Base-by-base conservation (phyloP, 2,888 invertebrate genomes). In the Maniola hyperantus region DNA sequence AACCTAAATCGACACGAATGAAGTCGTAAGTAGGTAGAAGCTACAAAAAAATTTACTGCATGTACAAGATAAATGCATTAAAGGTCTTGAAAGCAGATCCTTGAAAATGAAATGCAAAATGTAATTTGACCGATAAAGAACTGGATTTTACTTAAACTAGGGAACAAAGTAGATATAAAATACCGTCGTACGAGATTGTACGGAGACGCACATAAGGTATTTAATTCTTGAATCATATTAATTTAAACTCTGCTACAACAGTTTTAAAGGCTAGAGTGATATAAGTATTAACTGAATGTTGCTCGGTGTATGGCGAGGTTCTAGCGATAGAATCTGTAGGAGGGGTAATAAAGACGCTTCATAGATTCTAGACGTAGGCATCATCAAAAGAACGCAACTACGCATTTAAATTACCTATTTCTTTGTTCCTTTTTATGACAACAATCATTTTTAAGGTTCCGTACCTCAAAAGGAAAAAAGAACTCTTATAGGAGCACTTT, bases 341-440 rank as follows among this genome's bases (percentile, higher is more conserved):
- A 79, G 81, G 88, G 81, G 88, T 83, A 86, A 87, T 88, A 88
- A 87, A 88, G 86, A 86, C 84, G 83, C 83, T 80, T 84, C 83
- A 78, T 77, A 81, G 80, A 83, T 80, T 81, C 83, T 83, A 83
- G 81, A 80, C 63, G 77, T 71, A 44, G 42, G 26, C 62, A 15
- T 39, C 13, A 51, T 51, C 11, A 15, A 58, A 64, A 6, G 15
- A 33, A n/a, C n/a, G n/a, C 33, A 53, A 36, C 34, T 39, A 20
- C 39, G 15, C 39, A 55, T 39, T 55, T 36, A 53, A 53, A 33
- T 8, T 15, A 36, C 36, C 54, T n/a, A n/a, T n/a, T n/a, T n/a
- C 34, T 54, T 15, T 54, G 34, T 36, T 36, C 36, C 33, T 4
- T 39, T 11, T 39, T 39, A 39, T 39, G 8, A 39, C 10, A 39